Evolutionary conservation across 2,888 invertebrate species (phyloP).

Genomic region (Bellardia pandia): DNA sequence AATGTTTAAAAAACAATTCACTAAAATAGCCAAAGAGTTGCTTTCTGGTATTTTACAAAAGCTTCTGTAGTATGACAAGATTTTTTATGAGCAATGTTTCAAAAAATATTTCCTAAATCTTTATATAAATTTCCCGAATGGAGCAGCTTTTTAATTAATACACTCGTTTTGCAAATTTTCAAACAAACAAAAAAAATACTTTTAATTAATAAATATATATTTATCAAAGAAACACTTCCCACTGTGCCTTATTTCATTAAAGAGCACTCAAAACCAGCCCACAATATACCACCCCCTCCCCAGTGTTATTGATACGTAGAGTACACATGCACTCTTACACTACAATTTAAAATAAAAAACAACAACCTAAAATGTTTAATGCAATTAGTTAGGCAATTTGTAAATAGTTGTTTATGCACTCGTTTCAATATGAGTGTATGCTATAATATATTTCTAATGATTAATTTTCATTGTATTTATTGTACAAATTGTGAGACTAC

Average conservation of each 20-base stretch:
- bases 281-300: not conserved
- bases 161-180: no score
- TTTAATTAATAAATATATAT: not conserved
- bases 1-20: no score
- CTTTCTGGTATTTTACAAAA: no score
- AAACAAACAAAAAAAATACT: no score
- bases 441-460: not conserved
- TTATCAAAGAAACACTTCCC: not conserved
- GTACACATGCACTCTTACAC: not conserved
- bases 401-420: conserved; percentile 15
- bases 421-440: not conserved
- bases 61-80: no score
- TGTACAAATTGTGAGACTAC: conserved; percentile 4
- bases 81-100: no score
- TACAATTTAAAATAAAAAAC: not conserved
- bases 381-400: conserved; percentile 58
- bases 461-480: conserved; percentile 35
- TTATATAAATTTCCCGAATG: no score
- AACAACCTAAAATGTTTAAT: conserved; percentile 42
- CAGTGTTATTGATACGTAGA: not conserved
- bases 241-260: not conserved
- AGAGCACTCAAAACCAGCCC: not conserved
- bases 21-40: no score
- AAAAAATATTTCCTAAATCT: no score
- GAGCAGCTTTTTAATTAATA: no score